Conservation (phyloP, 2,888 invertebrate genomes). For the Xestia c-nigrum region DNA sequence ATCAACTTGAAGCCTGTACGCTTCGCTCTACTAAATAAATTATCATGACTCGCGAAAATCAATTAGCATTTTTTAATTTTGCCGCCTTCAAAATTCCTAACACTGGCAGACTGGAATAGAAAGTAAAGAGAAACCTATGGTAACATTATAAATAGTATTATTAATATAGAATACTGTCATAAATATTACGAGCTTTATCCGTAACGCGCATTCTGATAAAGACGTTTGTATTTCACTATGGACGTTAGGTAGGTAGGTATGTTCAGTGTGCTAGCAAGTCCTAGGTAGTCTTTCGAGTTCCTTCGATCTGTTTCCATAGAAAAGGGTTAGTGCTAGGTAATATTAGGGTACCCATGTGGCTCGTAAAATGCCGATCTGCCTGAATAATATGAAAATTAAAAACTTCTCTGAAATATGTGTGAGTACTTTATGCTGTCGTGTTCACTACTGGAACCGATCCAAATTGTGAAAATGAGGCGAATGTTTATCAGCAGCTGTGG, state of each 20-base stretch:
- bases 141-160: no score
- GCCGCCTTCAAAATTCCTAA: constrained; percentile 17
- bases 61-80: constrained; percentile 57
- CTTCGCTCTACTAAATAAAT: constrained; percentile 66
- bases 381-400: neutral
- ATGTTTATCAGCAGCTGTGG: constrained; percentile 78
- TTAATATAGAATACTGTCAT: no score
- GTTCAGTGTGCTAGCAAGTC: neutral
- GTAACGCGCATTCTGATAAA: neutral
- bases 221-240: neutral
- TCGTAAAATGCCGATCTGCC: neutral
- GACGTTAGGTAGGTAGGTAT: neutral
- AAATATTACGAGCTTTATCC: neutral
- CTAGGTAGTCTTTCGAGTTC: neutral
- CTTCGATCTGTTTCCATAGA: neutral
- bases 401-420: constrained; percentile 15
- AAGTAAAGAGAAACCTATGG: constrained; percentile 39
- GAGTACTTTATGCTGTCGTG: constrained; percentile 58
- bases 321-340: neutral
- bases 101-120: constrained; percentile 38
- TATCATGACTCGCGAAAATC: constrained; percentile 50
- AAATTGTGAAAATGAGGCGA: constrained; percentile 77
- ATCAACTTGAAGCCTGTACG: constrained; percentile 63
- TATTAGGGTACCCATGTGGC: neutral
- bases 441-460: constrained; percentile 82